Evolutionary conservation across 2,113 vertebrate genomes (phyloP).

Genomic region (Aptenodytes patagonicus): DNA sequence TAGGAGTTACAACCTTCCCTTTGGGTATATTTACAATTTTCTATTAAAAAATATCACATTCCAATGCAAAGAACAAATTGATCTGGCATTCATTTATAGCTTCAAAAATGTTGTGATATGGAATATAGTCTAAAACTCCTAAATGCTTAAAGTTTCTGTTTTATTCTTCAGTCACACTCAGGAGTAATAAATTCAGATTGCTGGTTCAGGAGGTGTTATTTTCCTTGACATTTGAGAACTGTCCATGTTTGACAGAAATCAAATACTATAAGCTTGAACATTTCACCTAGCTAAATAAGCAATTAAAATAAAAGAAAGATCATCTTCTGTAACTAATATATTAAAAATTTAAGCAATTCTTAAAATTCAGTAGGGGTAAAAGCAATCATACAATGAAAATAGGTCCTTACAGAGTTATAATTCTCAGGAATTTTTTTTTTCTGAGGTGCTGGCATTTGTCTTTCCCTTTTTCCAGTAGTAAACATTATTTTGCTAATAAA

Average conservation of each 20-base stretch:
- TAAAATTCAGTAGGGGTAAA: background rate
- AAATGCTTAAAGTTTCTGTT: background rate
- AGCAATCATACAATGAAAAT: background rate
- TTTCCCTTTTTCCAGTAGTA: background rate
- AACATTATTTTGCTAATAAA: background rate
- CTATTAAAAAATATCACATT: background rate
- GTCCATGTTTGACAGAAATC: background rate
- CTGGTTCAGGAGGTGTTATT: background rate
- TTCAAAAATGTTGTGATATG: background rate
- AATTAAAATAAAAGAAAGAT: background rate
- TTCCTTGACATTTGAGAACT: background rate
- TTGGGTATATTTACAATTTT: background rate
- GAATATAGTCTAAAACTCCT: background rate
- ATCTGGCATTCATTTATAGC: background rate
- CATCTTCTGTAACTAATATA: background rate
- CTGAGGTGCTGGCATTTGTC: background rate
- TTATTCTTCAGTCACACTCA: background rate
- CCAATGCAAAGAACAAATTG: background rate
- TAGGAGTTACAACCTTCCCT: background rate
- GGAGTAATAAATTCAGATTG: background rate
- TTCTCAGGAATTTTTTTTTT: background rate
- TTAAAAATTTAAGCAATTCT: background rate
- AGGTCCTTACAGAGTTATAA: background rate
- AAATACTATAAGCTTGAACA: background rate
- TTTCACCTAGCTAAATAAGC: background rate